Percentiles rank a stretch among this genome's conserved stretches.
Evolutionary conservation across 2,797 vertebrate species (phyloP).

Genomic region (Salmo trutta): DNA sequence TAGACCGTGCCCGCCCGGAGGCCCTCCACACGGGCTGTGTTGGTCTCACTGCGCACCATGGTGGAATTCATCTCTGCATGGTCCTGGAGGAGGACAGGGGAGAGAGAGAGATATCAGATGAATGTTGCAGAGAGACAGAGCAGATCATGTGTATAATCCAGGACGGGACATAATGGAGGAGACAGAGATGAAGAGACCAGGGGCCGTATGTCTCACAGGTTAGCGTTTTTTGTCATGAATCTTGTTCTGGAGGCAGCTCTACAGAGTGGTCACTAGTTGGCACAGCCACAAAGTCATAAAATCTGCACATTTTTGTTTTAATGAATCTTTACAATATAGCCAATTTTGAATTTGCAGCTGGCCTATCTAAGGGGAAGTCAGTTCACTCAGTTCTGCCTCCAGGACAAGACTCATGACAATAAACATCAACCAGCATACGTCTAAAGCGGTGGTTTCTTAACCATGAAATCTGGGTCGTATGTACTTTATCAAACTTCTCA

Average conservation of each 20-base stretch:
- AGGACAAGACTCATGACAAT: no score
- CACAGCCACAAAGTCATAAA: no score
- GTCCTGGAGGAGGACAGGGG: constrained; percentile 75
- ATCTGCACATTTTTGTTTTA: no score
- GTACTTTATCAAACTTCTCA: background rate
- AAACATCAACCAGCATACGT: no score
- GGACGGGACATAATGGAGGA: background rate
- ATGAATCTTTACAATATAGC: no score
- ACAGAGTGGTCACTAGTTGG: no score
- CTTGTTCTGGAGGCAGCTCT: no score
- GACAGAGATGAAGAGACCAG: background rate
- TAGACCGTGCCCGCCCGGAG: constrained; percentile 90
- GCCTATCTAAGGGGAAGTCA: no score
- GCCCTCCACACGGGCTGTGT: constrained; percentile 90
- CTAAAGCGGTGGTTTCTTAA: background rate
- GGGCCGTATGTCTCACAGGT: background rate
- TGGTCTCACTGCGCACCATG: constrained; percentile 91
- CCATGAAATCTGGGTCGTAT: background rate
- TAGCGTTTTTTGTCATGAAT: no score
- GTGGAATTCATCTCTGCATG: constrained; percentile 95
- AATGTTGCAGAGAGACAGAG: constrained; percentile 2
- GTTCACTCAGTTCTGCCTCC: no score
- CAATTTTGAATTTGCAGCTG: no score
- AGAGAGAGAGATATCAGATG: background rate
- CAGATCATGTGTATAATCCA: background rate